A percentile compares a stretch with the other conserved stretches of the same genome.
phyloP scores from a whole-genome alignment of 64 coral and sea anemone genomes.

The Actinia tenebrosa region DNA sequence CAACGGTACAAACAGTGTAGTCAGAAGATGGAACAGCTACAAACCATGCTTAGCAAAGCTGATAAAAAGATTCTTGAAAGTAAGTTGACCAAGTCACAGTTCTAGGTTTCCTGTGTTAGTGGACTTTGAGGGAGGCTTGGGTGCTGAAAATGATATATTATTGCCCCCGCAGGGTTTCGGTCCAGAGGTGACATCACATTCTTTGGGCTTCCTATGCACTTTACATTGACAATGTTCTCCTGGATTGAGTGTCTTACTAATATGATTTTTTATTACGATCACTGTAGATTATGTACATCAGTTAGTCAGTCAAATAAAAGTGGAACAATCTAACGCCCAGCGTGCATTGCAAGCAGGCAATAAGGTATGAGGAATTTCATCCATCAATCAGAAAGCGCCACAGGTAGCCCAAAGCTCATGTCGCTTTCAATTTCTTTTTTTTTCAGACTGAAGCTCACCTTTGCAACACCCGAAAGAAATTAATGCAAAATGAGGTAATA shows the following conservation, averaged over 20 bases:
- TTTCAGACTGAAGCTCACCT: constrained; percentile 49
- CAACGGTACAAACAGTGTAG: constrained; percentile 39
- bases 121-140: no score
- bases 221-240: not conserved
- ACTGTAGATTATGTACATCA: constrained; percentile 44
- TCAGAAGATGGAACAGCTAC: constrained; percentile 33
- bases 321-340: constrained; percentile 45
- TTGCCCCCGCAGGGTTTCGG: no score
- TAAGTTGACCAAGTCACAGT: constrained; percentile 7
- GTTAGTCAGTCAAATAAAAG: constrained; percentile 31
- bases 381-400: not conserved
- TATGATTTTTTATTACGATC: not conserved
- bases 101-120: not conserved
- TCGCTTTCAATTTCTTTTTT: not conserved
- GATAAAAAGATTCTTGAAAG: constrained; percentile 28
- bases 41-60: constrained; percentile 28
- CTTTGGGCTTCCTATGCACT: no score
- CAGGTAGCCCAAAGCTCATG: not conserved
- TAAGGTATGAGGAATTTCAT: not conserved
- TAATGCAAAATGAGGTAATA: constrained; percentile 55
- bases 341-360: constrained; percentile 45
- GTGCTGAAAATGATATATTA: no score
- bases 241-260: not conserved
- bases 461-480: constrained; percentile 43
- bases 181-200: no score